Conservation (phyloP, 2,888 invertebrate genomes). For the Malthinus flaveolus region DNA sequence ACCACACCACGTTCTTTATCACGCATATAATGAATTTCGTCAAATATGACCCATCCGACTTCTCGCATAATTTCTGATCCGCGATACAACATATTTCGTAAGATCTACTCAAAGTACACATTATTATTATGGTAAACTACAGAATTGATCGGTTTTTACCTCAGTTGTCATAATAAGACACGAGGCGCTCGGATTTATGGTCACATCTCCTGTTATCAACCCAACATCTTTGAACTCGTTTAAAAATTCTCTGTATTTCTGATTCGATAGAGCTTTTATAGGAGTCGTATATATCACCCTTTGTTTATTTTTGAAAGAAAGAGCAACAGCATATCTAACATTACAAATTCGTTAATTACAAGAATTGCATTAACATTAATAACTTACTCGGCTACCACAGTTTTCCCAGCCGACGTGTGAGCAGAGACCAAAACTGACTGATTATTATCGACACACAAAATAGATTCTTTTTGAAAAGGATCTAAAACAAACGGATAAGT, state of each 20-base stretch:
- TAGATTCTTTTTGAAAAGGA: slow-evolving; percentile 97
- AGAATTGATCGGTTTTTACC: slow-evolving; percentile 51
- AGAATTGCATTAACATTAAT: background rate
- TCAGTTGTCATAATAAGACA: slow-evolving; percentile 99
- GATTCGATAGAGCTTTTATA: slow-evolving; percentile 98
- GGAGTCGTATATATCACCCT: slow-evolving; percentile 99
- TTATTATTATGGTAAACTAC: background rate
- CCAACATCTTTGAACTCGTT: slow-evolving; percentile 99
- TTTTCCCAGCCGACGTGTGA: slow-evolving; percentile 99
- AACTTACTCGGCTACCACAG: slow-evolving; percentile 96
- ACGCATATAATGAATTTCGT: slow-evolving; percentile 99
- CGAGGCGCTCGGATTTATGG: slow-evolving; percentile 97
- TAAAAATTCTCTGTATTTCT: slow-evolving; percentile 96
- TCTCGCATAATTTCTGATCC: slow-evolving; percentile 99
- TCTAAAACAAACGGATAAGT: slow-evolving; percentile 94
- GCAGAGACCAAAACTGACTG: slow-evolving; percentile 99
- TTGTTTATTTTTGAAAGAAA: slow-evolving; percentile 91
- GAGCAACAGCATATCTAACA: slow-evolving; percentile 87
- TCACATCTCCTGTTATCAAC: slow-evolving; percentile 97
- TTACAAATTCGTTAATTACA: background rate
- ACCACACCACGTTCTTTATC: slow-evolving; percentile 99
- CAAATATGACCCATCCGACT: slow-evolving; percentile 99
- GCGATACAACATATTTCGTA: slow-evolving; percentile 97
- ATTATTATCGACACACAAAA: slow-evolving; percentile 94
- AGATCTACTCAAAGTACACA: slow-evolving; percentile 65